Evolutionary conservation across 2,888 invertebrate genomes (phyloP).

Genomic region (Phorcus lineatus): DNA sequence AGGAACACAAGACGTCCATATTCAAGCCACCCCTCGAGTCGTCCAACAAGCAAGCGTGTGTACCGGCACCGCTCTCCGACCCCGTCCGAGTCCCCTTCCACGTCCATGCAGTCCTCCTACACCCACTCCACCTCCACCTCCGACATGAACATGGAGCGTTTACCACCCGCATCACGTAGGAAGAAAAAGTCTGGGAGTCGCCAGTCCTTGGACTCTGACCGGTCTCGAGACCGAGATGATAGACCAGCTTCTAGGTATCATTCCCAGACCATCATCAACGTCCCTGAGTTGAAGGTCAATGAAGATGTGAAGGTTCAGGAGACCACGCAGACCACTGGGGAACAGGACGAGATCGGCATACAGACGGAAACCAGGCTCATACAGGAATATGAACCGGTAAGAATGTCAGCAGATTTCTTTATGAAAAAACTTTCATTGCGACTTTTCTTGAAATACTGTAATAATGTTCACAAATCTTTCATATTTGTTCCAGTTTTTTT

Average conservation of each 20-base stretch:
- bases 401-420: not conserved
- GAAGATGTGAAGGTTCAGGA: constrained; percentile 55
- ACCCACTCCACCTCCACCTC: constrained; percentile 12
- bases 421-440: not conserved
- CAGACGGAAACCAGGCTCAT: constrained; percentile 65
- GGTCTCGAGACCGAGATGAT: not conserved
- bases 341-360: constrained; percentile 53
- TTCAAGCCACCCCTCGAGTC: constrained; percentile 6
- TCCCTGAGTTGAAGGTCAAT: constrained; percentile 42
- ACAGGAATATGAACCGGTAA: constrained; percentile 66
- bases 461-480: too few relatives aligned
- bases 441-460: too few relatives aligned
- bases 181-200: not conserved
- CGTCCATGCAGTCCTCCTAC: constrained; percentile 9
- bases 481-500: too few relatives aligned
- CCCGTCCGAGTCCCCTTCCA: constrained; percentile 29
- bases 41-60: not conserved
- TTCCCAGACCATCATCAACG: constrained; percentile 56
- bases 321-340: constrained; percentile 50
- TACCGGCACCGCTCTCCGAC: constrained; percentile 31
- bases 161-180: constrained; percentile 35
- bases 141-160: constrained; percentile 29
- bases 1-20: not conserved
- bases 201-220: not conserved
- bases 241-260: constrained; percentile 40